Conservation (phyloP, 2,113 vertebrate genomes). For the Lathamus discolor region DNA sequence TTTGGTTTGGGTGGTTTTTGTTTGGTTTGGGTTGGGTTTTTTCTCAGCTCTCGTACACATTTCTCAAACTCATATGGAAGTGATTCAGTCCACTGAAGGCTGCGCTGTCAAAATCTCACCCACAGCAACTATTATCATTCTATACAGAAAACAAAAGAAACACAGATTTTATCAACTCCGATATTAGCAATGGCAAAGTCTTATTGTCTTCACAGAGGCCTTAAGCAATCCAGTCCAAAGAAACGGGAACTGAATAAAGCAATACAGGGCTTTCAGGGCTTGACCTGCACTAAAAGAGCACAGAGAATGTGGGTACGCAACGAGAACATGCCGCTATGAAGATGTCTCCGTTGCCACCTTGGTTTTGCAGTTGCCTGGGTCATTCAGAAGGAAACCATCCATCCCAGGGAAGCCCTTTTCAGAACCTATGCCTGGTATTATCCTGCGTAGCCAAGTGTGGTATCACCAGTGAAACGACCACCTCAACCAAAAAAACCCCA, state of each 20-base stretch:
- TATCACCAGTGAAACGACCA: neutral
- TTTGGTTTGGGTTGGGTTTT: neutral
- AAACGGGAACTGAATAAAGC: neutral
- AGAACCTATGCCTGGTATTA: neutral
- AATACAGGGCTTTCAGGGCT: neutral
- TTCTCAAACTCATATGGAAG: conserved; percentile 21
- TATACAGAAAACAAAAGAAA: neutral
- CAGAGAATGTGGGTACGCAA: neutral
- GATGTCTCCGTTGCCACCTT: neutral
- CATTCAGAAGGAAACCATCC: neutral
- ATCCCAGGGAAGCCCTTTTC: neutral
- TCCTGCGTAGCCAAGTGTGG: neutral
- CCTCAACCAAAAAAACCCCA: neutral
- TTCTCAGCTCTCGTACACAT: neutral
- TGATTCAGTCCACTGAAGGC: neutral
- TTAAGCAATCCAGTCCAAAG: neutral
- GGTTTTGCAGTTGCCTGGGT: neutral
- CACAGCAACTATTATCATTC: neutral
- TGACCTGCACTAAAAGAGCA: neutral
- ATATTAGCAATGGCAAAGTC: neutral
- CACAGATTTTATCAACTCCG: conserved; percentile 1
- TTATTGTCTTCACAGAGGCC: neutral
- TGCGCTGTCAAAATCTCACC: neutral
- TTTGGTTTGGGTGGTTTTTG: neutral
- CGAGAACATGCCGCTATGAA: rapidly evolving